These are phyloP conservation scores for Thermophis baileyi DNA, from an alignment of 2,113 vertebrate species.

Conservation along the genomic window DNA sequence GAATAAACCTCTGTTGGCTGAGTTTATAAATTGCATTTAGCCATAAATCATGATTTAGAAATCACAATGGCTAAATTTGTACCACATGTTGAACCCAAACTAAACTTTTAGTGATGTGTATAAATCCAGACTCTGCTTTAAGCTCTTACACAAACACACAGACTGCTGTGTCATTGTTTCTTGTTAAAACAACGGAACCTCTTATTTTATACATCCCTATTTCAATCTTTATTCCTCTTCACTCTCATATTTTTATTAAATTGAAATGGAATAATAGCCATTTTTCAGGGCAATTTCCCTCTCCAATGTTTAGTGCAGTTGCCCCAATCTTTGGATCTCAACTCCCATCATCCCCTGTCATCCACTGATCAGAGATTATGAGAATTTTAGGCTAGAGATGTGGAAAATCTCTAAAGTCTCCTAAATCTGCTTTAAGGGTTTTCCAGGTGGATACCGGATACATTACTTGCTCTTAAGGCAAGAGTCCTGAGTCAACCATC, in stretches of 20 bases:
- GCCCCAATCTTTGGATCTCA: background rate
- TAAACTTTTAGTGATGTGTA: background rate
- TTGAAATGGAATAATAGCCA: background rate
- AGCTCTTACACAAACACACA: background rate
- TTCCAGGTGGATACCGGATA: too few species aligned
- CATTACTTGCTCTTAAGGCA: too few species aligned
- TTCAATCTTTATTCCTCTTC: background rate
- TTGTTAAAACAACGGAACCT: background rate
- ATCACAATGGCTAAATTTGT: background rate
- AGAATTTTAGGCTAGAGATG: background rate
- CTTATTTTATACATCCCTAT: background rate
- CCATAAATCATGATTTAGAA: background rate
- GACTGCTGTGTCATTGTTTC: background rate
- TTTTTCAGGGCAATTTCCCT: background rate
- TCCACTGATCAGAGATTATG: background rate
- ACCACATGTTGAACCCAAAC: background rate
- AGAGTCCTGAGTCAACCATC: too few species aligned
- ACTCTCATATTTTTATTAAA: background rate
- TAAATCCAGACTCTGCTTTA: background rate
- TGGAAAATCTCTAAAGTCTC: background rate
- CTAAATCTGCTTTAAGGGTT: too few species aligned
- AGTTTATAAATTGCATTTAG: background rate
- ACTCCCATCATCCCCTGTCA: background rate
- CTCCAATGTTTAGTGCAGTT: too few species aligned
- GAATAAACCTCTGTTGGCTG: slow-evolving; percentile 34